phyloP scores from a whole-genome alignment of 2,113 vertebrate species.

The Anarrhichthys ocellatus region DNA sequence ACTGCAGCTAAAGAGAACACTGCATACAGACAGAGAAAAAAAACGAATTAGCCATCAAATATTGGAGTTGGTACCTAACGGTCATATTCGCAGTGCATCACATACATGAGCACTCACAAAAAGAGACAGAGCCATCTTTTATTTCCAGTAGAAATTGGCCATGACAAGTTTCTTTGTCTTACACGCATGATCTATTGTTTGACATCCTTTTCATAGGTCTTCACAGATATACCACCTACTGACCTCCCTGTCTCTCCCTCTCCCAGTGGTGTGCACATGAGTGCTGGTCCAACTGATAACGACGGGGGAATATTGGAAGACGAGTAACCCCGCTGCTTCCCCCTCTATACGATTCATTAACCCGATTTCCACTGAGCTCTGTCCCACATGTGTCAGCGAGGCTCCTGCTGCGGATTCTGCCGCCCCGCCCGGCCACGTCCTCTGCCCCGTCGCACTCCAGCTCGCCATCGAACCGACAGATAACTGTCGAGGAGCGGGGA shows the following conservation, averaged over 20 bases:
- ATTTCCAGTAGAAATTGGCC: conserved; percentile 46
- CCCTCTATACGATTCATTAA: conserved; percentile 77
- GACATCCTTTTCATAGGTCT: conserved; percentile 56
- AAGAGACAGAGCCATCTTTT: conserved; percentile 39
- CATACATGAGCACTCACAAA: conserved; percentile 38
- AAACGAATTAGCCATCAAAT: conserved; percentile 11
- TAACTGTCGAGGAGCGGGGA: conserved; percentile 72
- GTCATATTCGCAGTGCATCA: conserved; percentile 36
- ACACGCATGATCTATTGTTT: conserved; percentile 64
- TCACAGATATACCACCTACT: conserved; percentile 63
- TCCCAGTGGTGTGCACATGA: conserved; percentile 50
- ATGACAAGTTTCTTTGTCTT: conserved; percentile 67
- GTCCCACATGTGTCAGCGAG: conserved; percentile 80
- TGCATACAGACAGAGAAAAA: background rate
- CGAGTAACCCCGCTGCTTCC: conserved; percentile 67
- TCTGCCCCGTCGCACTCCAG: conserved; percentile 48
- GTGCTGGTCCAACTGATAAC: conserved; percentile 65
- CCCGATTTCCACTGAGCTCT: conserved; percentile 79
- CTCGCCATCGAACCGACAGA: conserved; percentile 72
- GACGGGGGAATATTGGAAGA: conserved; percentile 71
- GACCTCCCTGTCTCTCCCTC: conserved; percentile 57
- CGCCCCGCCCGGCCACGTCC: conserved; percentile 31
- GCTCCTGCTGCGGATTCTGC: conserved; percentile 65
- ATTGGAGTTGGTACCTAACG: conserved; percentile 19
- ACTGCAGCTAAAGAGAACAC: background rate